Conservation (phyloP, 2,797 vertebrate genomes). For the Pogonophryne albipinna region DNA sequence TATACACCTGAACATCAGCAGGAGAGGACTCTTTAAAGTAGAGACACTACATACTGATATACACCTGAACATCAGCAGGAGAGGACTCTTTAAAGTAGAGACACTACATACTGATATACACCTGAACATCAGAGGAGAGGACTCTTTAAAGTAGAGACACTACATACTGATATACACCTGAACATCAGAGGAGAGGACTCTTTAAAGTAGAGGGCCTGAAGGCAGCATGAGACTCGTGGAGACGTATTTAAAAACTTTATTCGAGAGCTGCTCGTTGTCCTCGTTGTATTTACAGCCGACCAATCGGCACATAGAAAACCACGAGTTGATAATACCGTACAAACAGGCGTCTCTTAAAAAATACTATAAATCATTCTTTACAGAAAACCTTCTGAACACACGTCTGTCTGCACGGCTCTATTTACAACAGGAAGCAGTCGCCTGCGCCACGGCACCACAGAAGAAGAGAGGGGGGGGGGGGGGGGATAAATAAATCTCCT, state of each 20-base stretch:
- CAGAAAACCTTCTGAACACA: constrained; percentile 87
- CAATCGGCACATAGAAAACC: constrained; percentile 79
- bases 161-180: too few relatives aligned
- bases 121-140: too few relatives aligned
- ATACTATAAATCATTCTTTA: constrained; percentile 97
- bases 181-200: too few relatives aligned
- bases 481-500: too few relatives aligned
- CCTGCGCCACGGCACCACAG: neutral
- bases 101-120: too few relatives aligned
- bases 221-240: neutral
- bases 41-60: too few relatives aligned
- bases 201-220: neutral
- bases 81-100: too few relatives aligned
- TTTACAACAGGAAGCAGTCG: constrained; percentile 85
- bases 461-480: too few relatives aligned
- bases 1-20: too few relatives aligned
- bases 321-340: constrained; percentile 88
- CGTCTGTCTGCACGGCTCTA: constrained; percentile 70
- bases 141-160: too few relatives aligned
- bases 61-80: too few relatives aligned
- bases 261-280: constrained; percentile 91
- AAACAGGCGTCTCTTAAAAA: constrained; percentile 93
- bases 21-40: too few relatives aligned
- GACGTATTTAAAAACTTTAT: constrained; percentile 96
- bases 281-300: constrained; percentile 80